Percentiles rank a stretch among this genome's conserved stretches.
These are phyloP conservation scores for Chionodraco myersi DNA, from an alignment of 2,113 vertebrate species.

Conservation along the genomic window DNA sequence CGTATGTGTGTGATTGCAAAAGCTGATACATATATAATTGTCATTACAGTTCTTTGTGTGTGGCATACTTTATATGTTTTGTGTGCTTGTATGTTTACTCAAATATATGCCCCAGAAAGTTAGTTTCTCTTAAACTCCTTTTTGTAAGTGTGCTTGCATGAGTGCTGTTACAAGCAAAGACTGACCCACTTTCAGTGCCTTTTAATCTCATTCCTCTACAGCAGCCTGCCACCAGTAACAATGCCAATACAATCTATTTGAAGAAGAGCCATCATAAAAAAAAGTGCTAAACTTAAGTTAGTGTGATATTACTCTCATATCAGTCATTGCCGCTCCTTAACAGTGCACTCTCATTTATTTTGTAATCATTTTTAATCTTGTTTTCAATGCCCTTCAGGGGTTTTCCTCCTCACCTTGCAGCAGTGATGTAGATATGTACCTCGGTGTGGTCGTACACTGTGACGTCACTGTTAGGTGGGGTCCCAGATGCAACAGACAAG, in stretches of 20 bases:
- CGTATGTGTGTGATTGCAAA: conserved; percentile 15
- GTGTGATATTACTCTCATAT: neutral
- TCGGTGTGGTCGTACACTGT: too few relatives aligned
- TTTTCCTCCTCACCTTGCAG: neutral
- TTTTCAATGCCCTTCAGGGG: neutral
- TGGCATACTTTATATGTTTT: conserved; percentile 9
- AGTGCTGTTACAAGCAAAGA: neutral
- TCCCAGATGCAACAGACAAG: too few relatives aligned
- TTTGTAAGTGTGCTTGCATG: neutral
- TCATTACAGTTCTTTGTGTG: conserved; percentile 8
- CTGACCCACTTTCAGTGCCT: neutral
- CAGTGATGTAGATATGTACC: too few relatives aligned
- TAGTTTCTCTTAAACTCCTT: neutral
- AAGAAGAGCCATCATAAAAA: neutral
- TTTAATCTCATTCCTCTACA: neutral
- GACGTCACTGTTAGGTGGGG: too few relatives aligned
- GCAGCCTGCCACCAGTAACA: neutral
- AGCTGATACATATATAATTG: conserved; percentile 28
- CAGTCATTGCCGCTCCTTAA: neutral
- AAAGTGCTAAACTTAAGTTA: neutral
- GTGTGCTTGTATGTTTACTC: neutral
- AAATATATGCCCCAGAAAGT: neutral
- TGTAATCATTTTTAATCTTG: neutral
- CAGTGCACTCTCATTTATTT: neutral
- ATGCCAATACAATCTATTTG: neutral